These are phyloP conservation scores for Pheosia tremula DNA, from an alignment of 2,888 invertebrate species.

Conservation along the genomic window DNA sequence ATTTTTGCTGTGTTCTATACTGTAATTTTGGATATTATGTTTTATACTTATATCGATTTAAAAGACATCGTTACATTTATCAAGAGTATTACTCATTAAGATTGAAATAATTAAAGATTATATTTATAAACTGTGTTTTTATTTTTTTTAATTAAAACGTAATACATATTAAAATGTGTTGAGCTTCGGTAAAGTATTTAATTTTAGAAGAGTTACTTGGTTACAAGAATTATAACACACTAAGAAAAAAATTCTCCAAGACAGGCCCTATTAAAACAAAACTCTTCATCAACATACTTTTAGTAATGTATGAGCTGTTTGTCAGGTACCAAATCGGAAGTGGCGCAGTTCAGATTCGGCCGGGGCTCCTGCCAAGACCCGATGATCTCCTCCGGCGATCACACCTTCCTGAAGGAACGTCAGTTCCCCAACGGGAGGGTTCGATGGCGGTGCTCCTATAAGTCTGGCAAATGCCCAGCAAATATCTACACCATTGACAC, in stretches of 20 bases:
- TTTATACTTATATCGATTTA: conserved; percentile 53
- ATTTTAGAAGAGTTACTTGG: too few species aligned
- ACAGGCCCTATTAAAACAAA: too few species aligned
- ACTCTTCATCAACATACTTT: not conserved
- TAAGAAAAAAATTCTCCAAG: too few species aligned
- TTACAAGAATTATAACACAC: too few species aligned
- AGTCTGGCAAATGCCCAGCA: conserved; percentile 53
- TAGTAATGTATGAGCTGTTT: conserved; percentile 24
- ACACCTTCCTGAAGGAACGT: conserved; percentile 55
- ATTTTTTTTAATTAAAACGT: conserved; percentile 14
- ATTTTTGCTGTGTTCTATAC: conserved; percentile 61
- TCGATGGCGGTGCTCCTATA: conserved; percentile 59
- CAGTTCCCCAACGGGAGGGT: conserved; percentile 57
- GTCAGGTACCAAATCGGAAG: conserved; percentile 41
- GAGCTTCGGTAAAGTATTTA: too few species aligned
- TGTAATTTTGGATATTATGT: conserved; percentile 62
- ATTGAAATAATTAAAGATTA: conserved; percentile 73
- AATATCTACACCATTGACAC: conserved; percentile 61
- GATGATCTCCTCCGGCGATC: conserved; percentile 58
- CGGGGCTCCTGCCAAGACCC: conserved; percentile 46
- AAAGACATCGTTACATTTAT: conserved; percentile 74
- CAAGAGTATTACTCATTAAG: conserved; percentile 76
- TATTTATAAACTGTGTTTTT: conserved; percentile 49
- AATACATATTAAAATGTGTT: too few species aligned
- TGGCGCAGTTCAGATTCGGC: conserved; percentile 55